Percentiles rank a stretch among this genome's conserved stretches.
phyloP scores from a whole-genome alignment of 2,888 invertebrate species.

The Neoitamus cyanurus region DNA sequence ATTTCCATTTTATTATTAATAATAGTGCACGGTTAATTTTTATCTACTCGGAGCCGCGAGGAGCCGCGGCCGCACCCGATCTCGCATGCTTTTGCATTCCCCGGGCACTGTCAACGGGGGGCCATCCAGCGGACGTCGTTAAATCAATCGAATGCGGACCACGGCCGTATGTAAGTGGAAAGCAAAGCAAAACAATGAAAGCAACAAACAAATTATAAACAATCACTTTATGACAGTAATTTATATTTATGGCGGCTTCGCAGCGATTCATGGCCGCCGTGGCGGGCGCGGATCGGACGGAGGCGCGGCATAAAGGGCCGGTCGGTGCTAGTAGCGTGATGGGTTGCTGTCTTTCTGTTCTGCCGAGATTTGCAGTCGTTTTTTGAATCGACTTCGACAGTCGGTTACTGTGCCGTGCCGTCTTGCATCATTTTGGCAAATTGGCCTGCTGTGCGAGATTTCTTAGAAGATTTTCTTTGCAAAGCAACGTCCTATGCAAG shows the following conservation, averaged over 20 bases:
- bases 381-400: not conserved
- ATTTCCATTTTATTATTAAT: constrained; percentile 44
- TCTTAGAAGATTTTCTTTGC: no score
- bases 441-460: not conserved
- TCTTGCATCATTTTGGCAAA: not conserved
- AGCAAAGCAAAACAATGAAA: constrained; percentile 22
- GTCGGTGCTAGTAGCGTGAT: not conserved
- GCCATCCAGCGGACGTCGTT: constrained; percentile 42
- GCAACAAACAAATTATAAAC: constrained; percentile 47
- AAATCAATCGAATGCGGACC: constrained; percentile 42
- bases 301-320: not conserved
- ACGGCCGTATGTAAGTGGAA: constrained; percentile 9
- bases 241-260: constrained; percentile 47
- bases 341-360: not conserved
- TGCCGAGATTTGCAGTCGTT: not conserved
- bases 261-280: constrained; percentile 11
- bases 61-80: constrained; percentile 33
- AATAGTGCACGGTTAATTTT: constrained; percentile 45
- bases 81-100: constrained; percentile 19
- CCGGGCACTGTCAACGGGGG: constrained; percentile 42
- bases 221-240: constrained; percentile 48
- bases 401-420: not conserved
- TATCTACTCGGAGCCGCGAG: constrained; percentile 28
- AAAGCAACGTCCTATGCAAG: no score
- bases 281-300: not conserved